Conservation (phyloP, 2,888 invertebrate species). For the Tetragonisca angustula region DNA sequence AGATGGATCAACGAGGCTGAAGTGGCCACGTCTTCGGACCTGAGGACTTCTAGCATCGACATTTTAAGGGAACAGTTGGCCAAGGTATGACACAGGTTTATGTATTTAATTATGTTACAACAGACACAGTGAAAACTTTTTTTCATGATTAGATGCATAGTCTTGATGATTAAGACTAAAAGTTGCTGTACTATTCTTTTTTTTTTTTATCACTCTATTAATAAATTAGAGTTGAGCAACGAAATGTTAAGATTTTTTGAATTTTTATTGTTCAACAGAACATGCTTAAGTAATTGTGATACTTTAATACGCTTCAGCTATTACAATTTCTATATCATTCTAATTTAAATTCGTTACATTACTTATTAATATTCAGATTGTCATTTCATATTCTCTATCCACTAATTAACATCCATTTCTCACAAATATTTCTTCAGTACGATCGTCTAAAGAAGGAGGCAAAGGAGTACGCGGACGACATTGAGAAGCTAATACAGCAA, state of each 20-base stretch:
- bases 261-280: too few species aligned
- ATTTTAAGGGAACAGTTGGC: conserved; percentile 93
- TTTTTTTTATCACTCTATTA: too few species aligned
- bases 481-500: conserved; percentile 91
- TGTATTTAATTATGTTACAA: background rate
- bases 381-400: background rate
- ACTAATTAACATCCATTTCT: background rate
- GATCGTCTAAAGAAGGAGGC: conserved; percentile 91
- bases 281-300: too few species aligned
- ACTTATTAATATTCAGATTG: background rate
- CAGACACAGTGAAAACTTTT: background rate
- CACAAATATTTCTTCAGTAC: conserved; percentile 84
- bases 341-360: background rate
- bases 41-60: conserved; percentile 92
- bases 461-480: conserved; percentile 88
- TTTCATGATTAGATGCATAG: too few species aligned
- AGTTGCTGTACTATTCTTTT: too few species aligned
- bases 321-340: background rate
- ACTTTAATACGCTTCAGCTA: too few species aligned
- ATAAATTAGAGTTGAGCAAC: too few species aligned
- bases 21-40: conserved; percentile 92
- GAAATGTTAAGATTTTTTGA: too few species aligned
- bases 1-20: conserved; percentile 97
- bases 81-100: conserved; percentile 84
- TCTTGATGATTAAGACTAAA: too few species aligned